Evolutionary conservation across 2,888 invertebrate species (phyloP).

Genomic region (Volucella bombylans): DNA sequence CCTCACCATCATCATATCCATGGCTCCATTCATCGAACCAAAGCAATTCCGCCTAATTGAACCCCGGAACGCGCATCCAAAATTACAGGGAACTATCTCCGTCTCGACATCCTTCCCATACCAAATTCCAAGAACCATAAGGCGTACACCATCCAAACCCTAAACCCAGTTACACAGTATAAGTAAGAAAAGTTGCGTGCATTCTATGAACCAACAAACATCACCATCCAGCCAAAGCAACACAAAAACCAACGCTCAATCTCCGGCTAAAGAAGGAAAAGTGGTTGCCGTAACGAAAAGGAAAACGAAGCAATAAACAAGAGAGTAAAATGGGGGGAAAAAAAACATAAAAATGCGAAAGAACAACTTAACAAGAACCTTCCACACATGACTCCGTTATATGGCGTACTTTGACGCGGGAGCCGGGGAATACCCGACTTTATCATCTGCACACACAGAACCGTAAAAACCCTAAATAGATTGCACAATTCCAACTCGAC

Average conservation of each 20-base stretch:
- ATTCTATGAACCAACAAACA: slow-evolving; percentile 11
- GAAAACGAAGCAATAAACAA: slow-evolving; percentile 22
- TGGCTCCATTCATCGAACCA: slow-evolving; percentile 31
- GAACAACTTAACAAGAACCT: slow-evolving; percentile 62
- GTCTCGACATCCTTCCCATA: slow-evolving; percentile 30
- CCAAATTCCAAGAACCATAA: background rate
- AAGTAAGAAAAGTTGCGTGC: slow-evolving; percentile 38
- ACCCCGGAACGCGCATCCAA: slow-evolving; percentile 48
- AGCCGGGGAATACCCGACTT: slow-evolving; percentile 48
- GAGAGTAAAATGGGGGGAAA: slow-evolving; percentile 4
- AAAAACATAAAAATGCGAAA: slow-evolving; percentile 30
- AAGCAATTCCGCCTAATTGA: slow-evolving; percentile 50
- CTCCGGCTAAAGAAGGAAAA: slow-evolving; percentile 57
- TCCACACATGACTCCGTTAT: slow-evolving; percentile 71
- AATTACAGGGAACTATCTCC: slow-evolving; percentile 53
- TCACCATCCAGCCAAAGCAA: slow-evolving; percentile 9
- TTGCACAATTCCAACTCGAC: slow-evolving; percentile 55
- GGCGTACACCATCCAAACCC: background rate
- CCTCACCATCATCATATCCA: slow-evolving; percentile 8
- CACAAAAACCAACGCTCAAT: background rate
- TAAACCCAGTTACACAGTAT: slow-evolving; percentile 4
- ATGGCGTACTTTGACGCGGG: slow-evolving; percentile 50
- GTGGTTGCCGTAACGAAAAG: slow-evolving; percentile 63
- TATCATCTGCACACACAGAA: slow-evolving; percentile 57
- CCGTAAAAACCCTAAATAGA: slow-evolving; percentile 69